phyloP scores from a whole-genome alignment of 2,888 invertebrate genomes.

The Brachynemurus nebulosus region DNA sequence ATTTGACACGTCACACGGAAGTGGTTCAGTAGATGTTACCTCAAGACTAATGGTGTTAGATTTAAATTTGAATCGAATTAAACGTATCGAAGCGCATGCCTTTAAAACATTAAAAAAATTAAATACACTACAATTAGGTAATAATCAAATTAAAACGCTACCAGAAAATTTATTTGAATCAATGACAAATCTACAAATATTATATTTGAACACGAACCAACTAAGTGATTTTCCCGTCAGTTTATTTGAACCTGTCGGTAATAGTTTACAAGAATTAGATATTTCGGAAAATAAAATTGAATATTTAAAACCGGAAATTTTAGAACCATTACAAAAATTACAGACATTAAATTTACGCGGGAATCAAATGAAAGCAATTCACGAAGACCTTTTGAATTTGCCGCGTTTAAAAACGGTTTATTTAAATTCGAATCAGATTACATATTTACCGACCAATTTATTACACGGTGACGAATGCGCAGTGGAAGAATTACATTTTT shows the following conservation, averaged over 20 bases:
- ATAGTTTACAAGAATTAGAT: constrained; percentile 13
- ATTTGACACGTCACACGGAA: constrained; percentile 9
- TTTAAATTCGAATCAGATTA: background rate
- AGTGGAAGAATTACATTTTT: background rate
- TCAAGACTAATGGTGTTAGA: constrained; percentile 1
- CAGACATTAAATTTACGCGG: constrained; percentile 18
- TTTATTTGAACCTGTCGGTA: constrained; percentile 11
- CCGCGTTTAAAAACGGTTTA: background rate
- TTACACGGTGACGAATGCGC: background rate
- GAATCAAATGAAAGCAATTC: constrained; percentile 16
- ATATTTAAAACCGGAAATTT: constrained; percentile 16
- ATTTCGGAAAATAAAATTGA: constrained; percentile 19
- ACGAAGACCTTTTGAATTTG: background rate
- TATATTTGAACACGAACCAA: constrained; percentile 17
- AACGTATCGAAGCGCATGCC: background rate
- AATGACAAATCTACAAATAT: constrained; percentile 15
- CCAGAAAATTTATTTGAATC: background rate
- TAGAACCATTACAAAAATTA: constrained; percentile 17
- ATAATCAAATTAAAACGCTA: background rate
- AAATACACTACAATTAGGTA: background rate
- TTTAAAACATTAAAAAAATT: constrained; percentile 1
- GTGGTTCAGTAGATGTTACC: background rate
- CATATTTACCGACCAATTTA: background rate
- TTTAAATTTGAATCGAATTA: background rate
- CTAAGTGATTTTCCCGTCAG: constrained; percentile 16